A percentile compares a stretch with the other conserved stretches of the same genome.
Evolutionary conservation across 2,797 vertebrate genomes (phyloP).

Genomic region (Holocentrus rufus): DNA sequence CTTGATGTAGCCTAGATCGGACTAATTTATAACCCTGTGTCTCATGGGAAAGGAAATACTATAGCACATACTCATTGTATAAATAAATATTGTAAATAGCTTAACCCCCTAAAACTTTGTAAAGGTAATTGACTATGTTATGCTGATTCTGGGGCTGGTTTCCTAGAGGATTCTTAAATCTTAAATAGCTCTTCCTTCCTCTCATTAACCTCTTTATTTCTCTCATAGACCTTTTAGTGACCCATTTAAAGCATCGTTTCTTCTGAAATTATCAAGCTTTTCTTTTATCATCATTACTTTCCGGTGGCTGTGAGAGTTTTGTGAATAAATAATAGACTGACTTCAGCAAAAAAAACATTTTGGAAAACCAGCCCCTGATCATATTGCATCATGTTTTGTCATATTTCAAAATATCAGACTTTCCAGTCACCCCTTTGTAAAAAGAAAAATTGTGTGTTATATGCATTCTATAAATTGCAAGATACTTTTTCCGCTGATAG

Average conservation of each 20-base stretch:
- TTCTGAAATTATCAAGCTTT: slow-evolving; percentile 10
- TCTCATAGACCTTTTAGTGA: not conserved
- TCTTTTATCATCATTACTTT: slow-evolving; percentile 37
- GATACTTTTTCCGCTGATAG: slow-evolving; percentile 1
- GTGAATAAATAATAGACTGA: not conserved
- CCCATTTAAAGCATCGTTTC: not conserved
- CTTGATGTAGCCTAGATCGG: slow-evolving; percentile 43
- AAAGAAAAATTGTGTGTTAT: slow-evolving; percentile 43
- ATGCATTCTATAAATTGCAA: slow-evolving; percentile 30
- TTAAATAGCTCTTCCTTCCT: slow-evolving; percentile 32
- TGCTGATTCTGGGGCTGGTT: slow-evolving; percentile 71
- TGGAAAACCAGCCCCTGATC: slow-evolving; percentile 55
- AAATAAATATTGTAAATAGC: slow-evolving; percentile 64
- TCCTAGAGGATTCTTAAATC: slow-evolving; percentile 60
- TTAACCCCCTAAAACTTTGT: slow-evolving; percentile 39
- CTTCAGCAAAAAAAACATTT: slow-evolving; percentile 49
- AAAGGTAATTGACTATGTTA: slow-evolving; percentile 28
- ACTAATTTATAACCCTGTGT: slow-evolving; percentile 57
- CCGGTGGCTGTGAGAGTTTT: slow-evolving; percentile 29
- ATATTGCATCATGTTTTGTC: slow-evolving; percentile 46
- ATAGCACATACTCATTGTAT: slow-evolving; percentile 60
- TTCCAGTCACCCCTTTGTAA: slow-evolving; percentile 50
- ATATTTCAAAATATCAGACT: slow-evolving; percentile 50
- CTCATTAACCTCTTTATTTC: slow-evolving; percentile 13
- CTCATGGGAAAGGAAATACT: slow-evolving; percentile 46